phyloP scores from a whole-genome alignment of 2,888 invertebrate genomes.

The Dione juno region DNA sequence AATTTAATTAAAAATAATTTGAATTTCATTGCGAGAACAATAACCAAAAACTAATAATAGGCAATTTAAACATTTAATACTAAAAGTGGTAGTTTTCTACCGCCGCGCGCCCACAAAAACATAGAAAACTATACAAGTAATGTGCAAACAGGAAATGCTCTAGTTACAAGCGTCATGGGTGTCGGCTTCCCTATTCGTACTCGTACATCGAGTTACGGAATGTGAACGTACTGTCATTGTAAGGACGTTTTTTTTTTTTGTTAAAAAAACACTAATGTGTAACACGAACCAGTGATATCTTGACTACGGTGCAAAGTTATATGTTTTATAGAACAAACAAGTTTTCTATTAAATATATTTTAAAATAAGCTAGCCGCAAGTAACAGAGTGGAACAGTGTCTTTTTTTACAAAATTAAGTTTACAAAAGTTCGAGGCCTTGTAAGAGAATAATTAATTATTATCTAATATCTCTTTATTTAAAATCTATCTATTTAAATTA shows the following conservation, averaged over 20 bases:
- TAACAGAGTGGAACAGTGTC: too few relatives aligned
- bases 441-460: too few relatives aligned
- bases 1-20: too few relatives aligned
- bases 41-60: neutral
- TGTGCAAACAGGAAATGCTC: conserved; percentile 42
- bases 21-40: neutral
- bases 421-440: too few relatives aligned
- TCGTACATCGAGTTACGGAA: conserved; percentile 38
- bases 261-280: conserved; percentile 20
- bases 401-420: too few relatives aligned
- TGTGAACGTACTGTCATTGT: conserved; percentile 39
- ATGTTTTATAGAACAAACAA: neutral
- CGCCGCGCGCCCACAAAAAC: conserved; percentile 2
- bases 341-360: neutral
- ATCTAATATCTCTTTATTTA: too few relatives aligned
- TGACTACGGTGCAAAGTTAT: neutral
- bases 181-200: conserved; percentile 40
- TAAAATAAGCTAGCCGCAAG: too few relatives aligned
- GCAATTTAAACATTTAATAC: neutral
- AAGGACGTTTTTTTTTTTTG: conserved; percentile 34
- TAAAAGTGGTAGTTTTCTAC: neutral
- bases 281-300: conserved; percentile 2
- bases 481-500: too few relatives aligned
- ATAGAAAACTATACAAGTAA: conserved; percentile 29
- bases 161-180: conserved; percentile 43